Percentiles rank a stretch among this genome's conserved stretches.
These are phyloP conservation scores for Holothuria glaberrima DNA, from an alignment of 35 echinoderm and acorn worm genomes.

Conservation along the genomic window DNA sequence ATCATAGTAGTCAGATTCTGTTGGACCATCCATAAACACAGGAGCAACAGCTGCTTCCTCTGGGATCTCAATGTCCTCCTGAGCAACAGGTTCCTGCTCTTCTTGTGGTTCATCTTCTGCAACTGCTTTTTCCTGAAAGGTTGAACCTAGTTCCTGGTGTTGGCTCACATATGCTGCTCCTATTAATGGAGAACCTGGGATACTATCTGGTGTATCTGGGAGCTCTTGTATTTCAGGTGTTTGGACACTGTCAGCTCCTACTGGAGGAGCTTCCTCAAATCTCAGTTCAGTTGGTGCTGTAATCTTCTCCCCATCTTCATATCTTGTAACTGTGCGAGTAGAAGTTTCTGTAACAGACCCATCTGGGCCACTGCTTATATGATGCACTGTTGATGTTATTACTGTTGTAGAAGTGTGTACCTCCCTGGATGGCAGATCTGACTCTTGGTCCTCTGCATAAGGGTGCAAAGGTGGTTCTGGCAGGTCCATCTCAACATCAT, in stretches of 20 bases:
- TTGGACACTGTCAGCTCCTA: constrained; percentile 47
- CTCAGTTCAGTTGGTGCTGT: constrained; percentile 35
- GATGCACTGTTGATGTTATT: constrained; percentile 8
- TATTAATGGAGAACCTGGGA: constrained; percentile 32
- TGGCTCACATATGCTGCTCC: neutral
- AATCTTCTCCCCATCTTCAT: neutral
- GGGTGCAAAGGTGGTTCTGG: constrained; percentile 39
- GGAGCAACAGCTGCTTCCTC: constrained; percentile 39
- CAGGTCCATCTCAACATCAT: constrained; percentile 60
- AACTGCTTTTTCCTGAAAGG: neutral
- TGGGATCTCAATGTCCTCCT: constrained; percentile 15
- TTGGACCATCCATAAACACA: constrained; percentile 80
- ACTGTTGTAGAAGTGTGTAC: constrained; percentile 18
- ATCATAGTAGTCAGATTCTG: constrained; percentile 95
- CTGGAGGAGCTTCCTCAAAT: constrained; percentile 8
- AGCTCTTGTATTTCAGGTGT: constrained; percentile 96
- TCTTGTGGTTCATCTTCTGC: constrained; percentile 17
- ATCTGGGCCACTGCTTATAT: constrained; percentile 32
- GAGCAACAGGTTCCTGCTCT: constrained; percentile 6
- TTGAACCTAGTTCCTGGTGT: neutral
- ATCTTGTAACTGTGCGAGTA: neutral
- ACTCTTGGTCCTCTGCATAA: constrained; percentile 19
- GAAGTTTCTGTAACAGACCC: constrained; percentile 14
- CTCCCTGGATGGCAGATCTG: neutral
- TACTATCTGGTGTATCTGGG: constrained; percentile 92